Conservation (phyloP, 2,113 vertebrate genomes). For the Labeo catla region DNA sequence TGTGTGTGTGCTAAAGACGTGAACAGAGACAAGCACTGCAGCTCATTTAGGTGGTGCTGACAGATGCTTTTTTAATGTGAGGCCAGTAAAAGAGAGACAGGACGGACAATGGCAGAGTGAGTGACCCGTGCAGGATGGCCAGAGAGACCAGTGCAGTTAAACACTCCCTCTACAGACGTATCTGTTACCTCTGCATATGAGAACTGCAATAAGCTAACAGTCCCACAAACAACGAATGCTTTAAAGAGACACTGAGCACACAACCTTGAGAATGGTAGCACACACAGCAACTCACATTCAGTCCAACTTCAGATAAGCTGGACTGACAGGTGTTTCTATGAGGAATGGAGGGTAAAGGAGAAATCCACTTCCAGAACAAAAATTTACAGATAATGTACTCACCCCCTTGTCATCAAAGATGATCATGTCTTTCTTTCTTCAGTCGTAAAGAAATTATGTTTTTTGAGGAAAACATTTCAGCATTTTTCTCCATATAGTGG, state of each 20-base stretch:
- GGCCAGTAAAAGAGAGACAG: conserved; percentile 37
- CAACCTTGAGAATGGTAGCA: not conserved
- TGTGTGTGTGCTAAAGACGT: conserved; percentile 29
- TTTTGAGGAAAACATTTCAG: too few relatives aligned
- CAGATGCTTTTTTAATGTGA: conserved; percentile 56
- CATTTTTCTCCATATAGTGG: too few relatives aligned
- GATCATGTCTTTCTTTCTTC: too few relatives aligned
- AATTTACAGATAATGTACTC: too few relatives aligned
- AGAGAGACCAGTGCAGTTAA: not conserved
- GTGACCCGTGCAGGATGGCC: conserved; percentile 53
- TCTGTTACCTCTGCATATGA: conserved; percentile 61
- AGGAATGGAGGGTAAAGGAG: too few relatives aligned
- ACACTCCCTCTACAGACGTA: conserved; percentile 42
- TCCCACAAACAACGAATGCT: conserved; percentile 37
- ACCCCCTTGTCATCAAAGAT: too few relatives aligned
- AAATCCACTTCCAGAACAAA: too few relatives aligned
- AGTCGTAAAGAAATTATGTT: too few relatives aligned
- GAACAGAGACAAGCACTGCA: conserved; percentile 35
- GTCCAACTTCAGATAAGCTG: not conserved
- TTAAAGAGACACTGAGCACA: not conserved
- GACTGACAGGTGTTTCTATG: not conserved
- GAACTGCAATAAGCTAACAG: conserved; percentile 53
- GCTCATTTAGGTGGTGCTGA: conserved; percentile 60
- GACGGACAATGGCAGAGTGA: conserved; percentile 43
- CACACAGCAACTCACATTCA: not conserved